Evolutionary conservation across 2,797 vertebrate genomes (phyloP), one percentile per base, ranked within the genome.

Genomic region (Melanotaenia nigrans): DNA sequence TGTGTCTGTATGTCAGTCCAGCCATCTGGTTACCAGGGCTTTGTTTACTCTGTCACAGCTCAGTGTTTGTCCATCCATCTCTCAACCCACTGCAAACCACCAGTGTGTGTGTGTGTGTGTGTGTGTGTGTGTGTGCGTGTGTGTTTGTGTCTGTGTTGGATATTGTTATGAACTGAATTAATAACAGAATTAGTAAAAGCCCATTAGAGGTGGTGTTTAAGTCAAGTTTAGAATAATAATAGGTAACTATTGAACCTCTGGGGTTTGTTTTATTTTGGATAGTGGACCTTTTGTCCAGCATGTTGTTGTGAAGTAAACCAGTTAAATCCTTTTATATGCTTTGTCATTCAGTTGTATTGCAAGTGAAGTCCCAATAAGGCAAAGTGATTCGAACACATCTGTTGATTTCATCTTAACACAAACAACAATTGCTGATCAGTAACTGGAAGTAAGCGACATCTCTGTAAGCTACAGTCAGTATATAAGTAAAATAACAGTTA

Each of bases 21-120:
- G 94, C 96, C 96, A 97, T 96, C 96, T 97, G 96, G 95, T 89
- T 95, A 92, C 94, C 91, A 89, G 93, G 95, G 86, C 84, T 84
- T 92, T 94, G 77, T 96, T 96, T 95, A 96, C 94, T 95, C 96
- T 95, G 95, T 96, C 94, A 95, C 94, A 95, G 95, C 95, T 96
- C 95, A 96, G 95, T 97, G 96, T 97, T 96, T 98, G 95, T 95
- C 94, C 95, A 96, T 93, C 93, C 81, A 87, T 91, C 94, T 96
- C 95, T 95, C 94, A 93, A 95, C 93, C 92, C 93, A 89, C 93
- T 57, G 92, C 93, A 94, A 93, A 94, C 70, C 56, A 36, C 3
- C 5, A 60, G 68, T 35, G 24, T 51, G 33, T 33, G 42, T 65
- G 68, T 35, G 24, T 51, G 38, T 33, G 42, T 65, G 30, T 25